Evolutionary conservation across 2,797 vertebrate genomes (phyloP), one percentile per base, ranked within the genome.

Genomic region (Sebastes trivittatus): DNA sequence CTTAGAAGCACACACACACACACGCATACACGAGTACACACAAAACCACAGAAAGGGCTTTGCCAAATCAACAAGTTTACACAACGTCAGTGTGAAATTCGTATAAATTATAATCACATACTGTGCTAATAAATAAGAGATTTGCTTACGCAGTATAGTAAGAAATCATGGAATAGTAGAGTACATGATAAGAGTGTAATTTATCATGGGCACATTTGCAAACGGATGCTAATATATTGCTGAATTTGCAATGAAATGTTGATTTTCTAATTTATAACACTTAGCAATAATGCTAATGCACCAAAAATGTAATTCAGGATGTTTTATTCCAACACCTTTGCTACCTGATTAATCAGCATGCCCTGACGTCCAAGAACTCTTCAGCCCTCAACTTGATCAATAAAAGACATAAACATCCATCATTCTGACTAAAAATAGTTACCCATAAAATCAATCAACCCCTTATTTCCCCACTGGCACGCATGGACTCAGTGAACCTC

Each of bases 351-450:
- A 93, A 93, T 94, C 92, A 87, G 86, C 74, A 55, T 14, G 67
- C 78, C 60, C 60, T 18, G 79, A 77, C 81, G 75, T 87, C 84
- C 42, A 63, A 64, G 78, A 89, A 88, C 83, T 92, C 85, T 72
- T 85, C 82, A 88, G 85, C 84, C 84, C 85, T 89, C 84, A 63
- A 80, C 80, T 70, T 90, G 90, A 94, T 94, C 94, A 89, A 95
- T 94, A 92, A 92, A 93, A 93, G 78, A 92, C 92, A 93, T 92
- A 93, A 94, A 88, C 92, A 94, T 95, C 90, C 93, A 94, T 95
- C 93, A 94, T 86, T 88, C 82, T 82, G 90, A 90, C 90, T 94
- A 93, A 93, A 94, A 94, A 94, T 95, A 94, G 91, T 85, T 82
- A 74, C 87, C 86, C 85, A 83, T 89, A 93, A 89, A 90, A 91